Evolutionary conservation across 2,888 invertebrate genomes (phyloP), one percentile per base, ranked within the genome.

Genomic region (Ctenicera cuprea): DNA sequence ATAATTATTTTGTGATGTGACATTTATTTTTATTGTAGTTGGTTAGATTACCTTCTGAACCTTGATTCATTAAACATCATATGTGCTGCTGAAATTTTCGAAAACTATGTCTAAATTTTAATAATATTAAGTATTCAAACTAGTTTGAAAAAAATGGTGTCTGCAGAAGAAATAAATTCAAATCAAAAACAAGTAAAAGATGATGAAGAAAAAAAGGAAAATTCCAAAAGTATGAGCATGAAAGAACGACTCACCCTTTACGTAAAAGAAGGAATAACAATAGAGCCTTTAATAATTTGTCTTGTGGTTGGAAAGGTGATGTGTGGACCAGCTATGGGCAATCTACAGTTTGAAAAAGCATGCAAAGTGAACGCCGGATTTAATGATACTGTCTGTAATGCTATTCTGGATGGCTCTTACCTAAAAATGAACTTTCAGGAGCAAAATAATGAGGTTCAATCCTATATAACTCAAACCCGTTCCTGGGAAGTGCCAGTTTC

Each of bases 331-430:
- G 89, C 90, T 7, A 84, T 90, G 0, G 87, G 87, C 69, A 88
- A 89, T 76, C 82, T 91, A 0, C 89, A 90, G 75, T 85, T 89
- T 78, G 90, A 91, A 78, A 91, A 91, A 82, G 89, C 90, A 14
- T 90, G 90, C 78, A 87, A 88, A 30, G 88, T 87, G 0, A 90
- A 91, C 78, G 84, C 90, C 26, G 86, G 86, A 43, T 86, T 88
- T 37, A 85, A 89, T 12, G 88, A 89, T 82, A 86, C 87, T 16
- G 83, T 90, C 57, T 91, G 91, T 80, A 83, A 85, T 7, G 84
- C 85, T 45, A 84, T 88, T 22, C 85, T 88, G 0, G 82, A 74
- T 9, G 83, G 83, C 20, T 66, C 79, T 8, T 73, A 73, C 57
- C 11, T 20, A 14, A 75, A 80, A 52, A 78, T 80, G 41, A 81